Conservation (phyloP, 2,113 vertebrate species). For the Varanus salvator region DNA sequence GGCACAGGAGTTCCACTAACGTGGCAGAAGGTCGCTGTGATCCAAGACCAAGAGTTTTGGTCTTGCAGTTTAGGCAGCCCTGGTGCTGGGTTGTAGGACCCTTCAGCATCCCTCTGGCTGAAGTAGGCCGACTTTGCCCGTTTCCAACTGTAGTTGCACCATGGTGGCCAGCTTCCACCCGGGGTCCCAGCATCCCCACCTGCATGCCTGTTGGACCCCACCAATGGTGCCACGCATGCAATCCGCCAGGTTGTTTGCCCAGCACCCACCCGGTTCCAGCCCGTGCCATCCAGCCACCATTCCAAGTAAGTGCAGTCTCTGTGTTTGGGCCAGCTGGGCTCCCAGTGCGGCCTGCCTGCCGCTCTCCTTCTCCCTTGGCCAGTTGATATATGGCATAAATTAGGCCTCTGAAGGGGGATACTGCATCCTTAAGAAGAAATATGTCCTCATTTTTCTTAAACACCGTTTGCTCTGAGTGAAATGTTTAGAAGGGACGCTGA, state of each 20-base stretch:
- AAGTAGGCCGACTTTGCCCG: neutral
- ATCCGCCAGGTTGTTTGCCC: neutral
- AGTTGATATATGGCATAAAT: constrained; percentile 81
- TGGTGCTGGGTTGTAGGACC: neutral
- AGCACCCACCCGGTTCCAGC: neutral
- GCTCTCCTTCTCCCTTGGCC: constrained; percentile 69
- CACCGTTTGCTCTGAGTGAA: constrained; percentile 98
- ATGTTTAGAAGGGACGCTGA: constrained; percentile 96
- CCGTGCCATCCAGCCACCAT: neutral
- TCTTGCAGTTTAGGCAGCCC: neutral
- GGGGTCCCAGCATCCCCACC: neutral
- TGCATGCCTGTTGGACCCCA: neutral
- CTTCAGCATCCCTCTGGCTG: neutral
- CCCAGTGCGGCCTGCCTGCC: constrained; percentile 66
- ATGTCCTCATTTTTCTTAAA: constrained; percentile 96
- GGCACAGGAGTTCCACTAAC: neutral
- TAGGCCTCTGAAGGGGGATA: constrained; percentile 84
- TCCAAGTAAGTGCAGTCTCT: constrained; percentile 25
- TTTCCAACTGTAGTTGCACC: too few relatives aligned
- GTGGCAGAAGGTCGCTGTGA: neutral
- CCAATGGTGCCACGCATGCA: neutral
- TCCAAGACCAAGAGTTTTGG: neutral
- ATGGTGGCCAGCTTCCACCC: neutral
- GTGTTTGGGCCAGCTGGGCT: constrained; percentile 59
- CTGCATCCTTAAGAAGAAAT: constrained; percentile 91